A percentile compares a stretch with the other conserved stretches of the same genome.
phyloP scores from a whole-genome alignment of 2,888 invertebrate species.

The Schrankia costaestrigalis region DNA sequence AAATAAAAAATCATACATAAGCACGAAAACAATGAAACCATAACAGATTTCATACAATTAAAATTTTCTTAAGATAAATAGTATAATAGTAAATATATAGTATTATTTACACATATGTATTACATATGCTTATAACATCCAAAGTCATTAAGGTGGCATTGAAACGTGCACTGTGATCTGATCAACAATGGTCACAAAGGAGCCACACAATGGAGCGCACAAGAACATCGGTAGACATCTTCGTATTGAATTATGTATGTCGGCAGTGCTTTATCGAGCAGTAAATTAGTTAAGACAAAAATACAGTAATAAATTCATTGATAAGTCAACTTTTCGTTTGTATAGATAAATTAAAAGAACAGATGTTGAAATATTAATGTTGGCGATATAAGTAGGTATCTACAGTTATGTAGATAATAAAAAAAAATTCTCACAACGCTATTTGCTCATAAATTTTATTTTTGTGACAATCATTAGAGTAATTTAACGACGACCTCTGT shows the following conservation, averaged over 20 bases:
- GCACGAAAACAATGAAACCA: too few species aligned
- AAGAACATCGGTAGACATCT: conserved; percentile 61
- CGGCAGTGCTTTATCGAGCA: conserved; percentile 57
- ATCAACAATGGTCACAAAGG: conserved; percentile 36
- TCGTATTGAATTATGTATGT: conserved; percentile 73
- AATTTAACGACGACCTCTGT: too few species aligned
- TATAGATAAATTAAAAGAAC: conserved; percentile 41
- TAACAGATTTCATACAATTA: too few species aligned
- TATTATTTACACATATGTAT: conserved; percentile 11
- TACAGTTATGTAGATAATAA: conserved; percentile 42
- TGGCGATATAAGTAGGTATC: too few species aligned
- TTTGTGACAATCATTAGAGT: too few species aligned
- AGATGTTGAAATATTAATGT: conserved; percentile 32
- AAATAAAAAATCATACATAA: too few species aligned
- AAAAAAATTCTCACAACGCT: too few species aligned
- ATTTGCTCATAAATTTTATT: too few species aligned
- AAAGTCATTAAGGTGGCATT: conserved; percentile 31
- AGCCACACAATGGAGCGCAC: conserved; percentile 57
- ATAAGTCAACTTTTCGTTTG: conserved; percentile 52
- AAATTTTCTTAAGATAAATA: too few species aligned
- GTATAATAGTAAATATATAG: too few species aligned
- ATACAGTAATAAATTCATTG: conserved; percentile 45
- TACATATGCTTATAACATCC: conserved; percentile 15
- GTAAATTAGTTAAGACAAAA: conserved; percentile 67
- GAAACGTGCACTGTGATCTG: conserved; percentile 30